Conservation (phyloP, 2,888 invertebrate species). For the Phyllotreta cruciferae region DNA sequence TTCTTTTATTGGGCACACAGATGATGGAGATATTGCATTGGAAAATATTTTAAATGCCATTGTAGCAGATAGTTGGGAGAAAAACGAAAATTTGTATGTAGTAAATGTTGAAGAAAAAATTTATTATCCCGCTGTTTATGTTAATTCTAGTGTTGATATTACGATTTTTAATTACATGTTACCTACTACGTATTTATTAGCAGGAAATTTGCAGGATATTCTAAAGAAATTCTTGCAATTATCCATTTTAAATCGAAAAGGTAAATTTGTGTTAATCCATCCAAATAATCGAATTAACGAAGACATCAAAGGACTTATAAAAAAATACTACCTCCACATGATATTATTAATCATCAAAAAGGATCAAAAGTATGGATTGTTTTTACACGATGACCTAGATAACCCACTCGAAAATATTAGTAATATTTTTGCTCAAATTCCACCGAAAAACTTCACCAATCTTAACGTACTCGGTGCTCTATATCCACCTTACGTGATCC, state of each 20-base stretch:
- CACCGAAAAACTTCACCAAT: neutral
- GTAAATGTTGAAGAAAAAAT: neutral
- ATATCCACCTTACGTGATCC: slow-evolving; percentile 1
- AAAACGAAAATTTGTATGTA: slow-evolving; percentile 2
- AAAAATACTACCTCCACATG: neutral
- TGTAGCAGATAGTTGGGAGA: neutral
- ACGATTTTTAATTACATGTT: neutral
- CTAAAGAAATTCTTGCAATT: neutral
- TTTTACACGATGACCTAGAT: neutral
- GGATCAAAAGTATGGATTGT: neutral
- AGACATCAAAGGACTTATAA: neutral
- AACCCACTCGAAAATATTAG: neutral
- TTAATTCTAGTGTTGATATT: neutral
- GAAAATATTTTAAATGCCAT: neutral
- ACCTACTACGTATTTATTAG: neutral
- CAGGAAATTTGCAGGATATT: neutral
- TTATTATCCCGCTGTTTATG: neutral
- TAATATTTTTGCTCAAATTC: neutral
- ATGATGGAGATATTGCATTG: too few species aligned
- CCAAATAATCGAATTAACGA: neutral
- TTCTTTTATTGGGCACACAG: too few species aligned
- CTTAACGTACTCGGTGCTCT: neutral
- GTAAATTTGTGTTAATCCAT: neutral
- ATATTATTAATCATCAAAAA: neutral
- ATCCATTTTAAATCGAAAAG: neutral